phyloP scores from a whole-genome alignment of 2,888 invertebrate species.

The Folsomia manolachei region DNA sequence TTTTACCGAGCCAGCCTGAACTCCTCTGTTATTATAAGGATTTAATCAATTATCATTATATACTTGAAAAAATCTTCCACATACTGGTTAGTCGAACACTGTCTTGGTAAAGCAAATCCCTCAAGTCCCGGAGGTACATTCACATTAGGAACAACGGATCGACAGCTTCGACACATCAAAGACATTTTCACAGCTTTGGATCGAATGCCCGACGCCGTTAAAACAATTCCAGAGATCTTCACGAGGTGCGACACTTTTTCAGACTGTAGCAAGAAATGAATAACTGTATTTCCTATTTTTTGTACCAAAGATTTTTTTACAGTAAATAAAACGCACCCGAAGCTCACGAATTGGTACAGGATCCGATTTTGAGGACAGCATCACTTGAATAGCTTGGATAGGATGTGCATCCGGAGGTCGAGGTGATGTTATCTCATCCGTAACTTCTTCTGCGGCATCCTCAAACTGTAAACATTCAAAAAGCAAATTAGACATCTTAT shows the following conservation, averaged over 20 bases:
- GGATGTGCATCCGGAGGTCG: conserved; percentile 85
- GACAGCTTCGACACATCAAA: conserved; percentile 92
- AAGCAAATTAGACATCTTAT: background rate
- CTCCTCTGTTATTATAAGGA: conserved; percentile 63
- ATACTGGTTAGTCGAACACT: conserved; percentile 62
- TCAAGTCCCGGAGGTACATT: conserved; percentile 92
- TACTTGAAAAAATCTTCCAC: conserved; percentile 20
- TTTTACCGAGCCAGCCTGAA: conserved; percentile 81
- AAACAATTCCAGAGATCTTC: conserved; percentile 92
- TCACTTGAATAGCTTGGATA: conserved; percentile 88
- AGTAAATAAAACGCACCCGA: conserved; percentile 61
- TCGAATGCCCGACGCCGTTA: conserved; percentile 88
- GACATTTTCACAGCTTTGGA: conserved; percentile 94
- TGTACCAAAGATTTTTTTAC: background rate
- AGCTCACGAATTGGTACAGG: conserved; percentile 77
- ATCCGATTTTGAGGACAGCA: conserved; percentile 79
- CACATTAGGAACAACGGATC: conserved; percentile 82
- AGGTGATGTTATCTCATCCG: conserved; percentile 92
- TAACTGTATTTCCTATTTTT: background rate
- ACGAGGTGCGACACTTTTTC: conserved; percentile 88
- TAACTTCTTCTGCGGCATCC: conserved; percentile 93
- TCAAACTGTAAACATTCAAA: conserved; percentile 64
- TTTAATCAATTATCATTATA: conserved; percentile 47
- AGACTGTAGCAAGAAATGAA: conserved; percentile 63
- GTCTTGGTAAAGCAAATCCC: conserved; percentile 90